These are phyloP conservation scores for Drosophila lacicola DNA, from an alignment of 2,888 invertebrate species.

Conservation along the genomic window DNA sequence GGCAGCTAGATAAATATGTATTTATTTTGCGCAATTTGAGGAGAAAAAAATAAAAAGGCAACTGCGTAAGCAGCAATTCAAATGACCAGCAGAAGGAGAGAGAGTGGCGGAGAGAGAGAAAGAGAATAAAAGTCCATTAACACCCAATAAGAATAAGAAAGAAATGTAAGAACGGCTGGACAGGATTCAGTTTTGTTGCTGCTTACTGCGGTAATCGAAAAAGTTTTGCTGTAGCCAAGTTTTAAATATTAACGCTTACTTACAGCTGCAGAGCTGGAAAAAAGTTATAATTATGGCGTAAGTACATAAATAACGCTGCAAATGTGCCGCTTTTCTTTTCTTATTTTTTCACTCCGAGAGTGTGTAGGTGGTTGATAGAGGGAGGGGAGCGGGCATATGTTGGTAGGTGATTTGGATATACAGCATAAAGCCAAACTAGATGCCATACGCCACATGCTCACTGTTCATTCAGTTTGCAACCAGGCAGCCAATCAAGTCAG, in stretches of 20 bases:
- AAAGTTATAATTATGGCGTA: conserved; percentile 77
- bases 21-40: conserved; percentile 76
- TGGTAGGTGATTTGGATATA: background rate
- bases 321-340: conserved; percentile 43
- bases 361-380: too few relatives aligned
- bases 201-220: conserved; percentile 73
- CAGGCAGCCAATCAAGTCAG: conserved; percentile 52
- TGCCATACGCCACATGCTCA: conserved; percentile 39
- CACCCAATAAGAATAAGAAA: conserved; percentile 79
- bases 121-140: conserved; percentile 68
- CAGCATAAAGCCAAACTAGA: conserved; percentile 6
- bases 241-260: conserved; percentile 81
- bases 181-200: conserved; percentile 37
- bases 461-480: conserved; percentile 12
- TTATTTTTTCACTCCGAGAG: background rate
- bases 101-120: background rate
- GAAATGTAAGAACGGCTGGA: conserved; percentile 33
- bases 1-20: conserved; percentile 77
- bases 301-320: conserved; percentile 75
- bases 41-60: conserved; percentile 12
- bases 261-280: conserved; percentile 63
- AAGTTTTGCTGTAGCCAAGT: conserved; percentile 73
- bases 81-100: conserved; percentile 65
- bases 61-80: conserved; percentile 74
- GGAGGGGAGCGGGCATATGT: background rate